These are phyloP conservation scores for Crocidura indochinensis DNA, from an alignment of 2,797 vertebrate species.

Conservation along the genomic window DNA sequence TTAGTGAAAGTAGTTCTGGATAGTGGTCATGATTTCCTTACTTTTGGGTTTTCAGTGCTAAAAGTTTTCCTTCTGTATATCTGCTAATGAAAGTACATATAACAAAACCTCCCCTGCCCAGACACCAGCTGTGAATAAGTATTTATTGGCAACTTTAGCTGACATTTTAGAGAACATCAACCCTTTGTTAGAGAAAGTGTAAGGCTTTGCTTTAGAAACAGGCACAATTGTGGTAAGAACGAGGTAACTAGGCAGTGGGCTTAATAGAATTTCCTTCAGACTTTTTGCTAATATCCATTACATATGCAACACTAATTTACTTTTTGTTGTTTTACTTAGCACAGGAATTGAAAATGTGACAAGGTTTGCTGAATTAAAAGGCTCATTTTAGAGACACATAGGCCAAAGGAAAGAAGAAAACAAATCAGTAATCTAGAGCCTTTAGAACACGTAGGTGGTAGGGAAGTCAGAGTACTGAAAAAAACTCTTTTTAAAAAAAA, in stretches of 20 bases:
- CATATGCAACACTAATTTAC: constrained; percentile 84
- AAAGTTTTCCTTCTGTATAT: constrained; percentile 65
- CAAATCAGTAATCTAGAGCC: constrained; percentile 56
- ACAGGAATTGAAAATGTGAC: constrained; percentile 83
- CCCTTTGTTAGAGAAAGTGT: constrained; percentile 85
- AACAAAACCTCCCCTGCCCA: constrained; percentile 84
- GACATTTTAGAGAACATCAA: constrained; percentile 87
- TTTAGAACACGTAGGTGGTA: constrained; percentile 71
- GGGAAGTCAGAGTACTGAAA: constrained; percentile 57
- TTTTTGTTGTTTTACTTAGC: constrained; percentile 85
- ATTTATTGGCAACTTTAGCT: constrained; percentile 89
- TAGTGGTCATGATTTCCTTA: constrained; percentile 78
- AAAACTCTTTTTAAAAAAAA: not conserved
- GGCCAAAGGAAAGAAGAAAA: constrained; percentile 77
- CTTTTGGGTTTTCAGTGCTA: constrained; percentile 85
- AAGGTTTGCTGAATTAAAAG: constrained; percentile 84
- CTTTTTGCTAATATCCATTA: constrained; percentile 77
- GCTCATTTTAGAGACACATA: constrained; percentile 85
- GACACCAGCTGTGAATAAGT: constrained; percentile 85
- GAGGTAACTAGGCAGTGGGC: constrained; percentile 78
- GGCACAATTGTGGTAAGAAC: constrained; percentile 76
- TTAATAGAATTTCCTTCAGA: constrained; percentile 84
- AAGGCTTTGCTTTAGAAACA: constrained; percentile 76
- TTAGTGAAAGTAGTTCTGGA: constrained; percentile 82
- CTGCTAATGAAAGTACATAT: constrained; percentile 87